A percentile compares a stretch with the other conserved stretches of the same genome.
These are phyloP conservation scores for Ormyrus rosae DNA, from an alignment of 2,888 invertebrate species.

Conservation along the genomic window DNA sequence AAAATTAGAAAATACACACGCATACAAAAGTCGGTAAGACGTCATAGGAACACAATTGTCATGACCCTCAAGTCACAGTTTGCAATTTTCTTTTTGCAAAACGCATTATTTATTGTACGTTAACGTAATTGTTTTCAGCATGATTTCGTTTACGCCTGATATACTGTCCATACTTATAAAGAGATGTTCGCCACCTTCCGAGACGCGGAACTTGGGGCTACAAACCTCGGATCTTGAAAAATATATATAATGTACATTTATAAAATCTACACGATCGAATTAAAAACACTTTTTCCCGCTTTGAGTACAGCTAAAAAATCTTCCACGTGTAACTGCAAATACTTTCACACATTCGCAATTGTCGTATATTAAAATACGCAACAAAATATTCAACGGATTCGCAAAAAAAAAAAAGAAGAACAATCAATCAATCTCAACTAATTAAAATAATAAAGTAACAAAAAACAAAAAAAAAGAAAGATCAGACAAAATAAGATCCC, in stretches of 20 bases:
- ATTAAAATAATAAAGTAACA: constrained; percentile 56
- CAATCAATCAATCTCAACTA: constrained; percentile 48
- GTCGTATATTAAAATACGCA: constrained; percentile 23
- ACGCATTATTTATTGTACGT: constrained; percentile 4
- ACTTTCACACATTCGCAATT: neutral
- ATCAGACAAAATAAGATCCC: neutral
- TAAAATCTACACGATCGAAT: constrained; percentile 38
- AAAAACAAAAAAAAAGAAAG: constrained; percentile 30
- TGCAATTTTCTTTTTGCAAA: neutral
- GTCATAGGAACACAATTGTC: constrained; percentile 51
- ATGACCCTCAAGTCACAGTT: constrained; percentile 20
- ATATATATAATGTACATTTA: constrained; percentile 4
- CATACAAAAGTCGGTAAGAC: constrained; percentile 43
- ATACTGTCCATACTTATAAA: neutral
- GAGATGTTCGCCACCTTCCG: neutral
- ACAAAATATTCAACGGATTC: constrained; percentile 43
- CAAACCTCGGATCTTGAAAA: too few relatives aligned
- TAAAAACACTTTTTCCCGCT: constrained; percentile 23
- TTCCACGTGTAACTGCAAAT: constrained; percentile 35
- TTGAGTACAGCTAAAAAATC: constrained; percentile 10
- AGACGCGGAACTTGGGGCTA: neutral
- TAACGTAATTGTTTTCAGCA: constrained; percentile 14
- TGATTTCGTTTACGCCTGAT: constrained; percentile 39
- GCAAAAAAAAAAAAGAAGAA: constrained; percentile 33
- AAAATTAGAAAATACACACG: neutral